These are phyloP conservation scores for Columba guinea DNA, from an alignment of 2,797 vertebrate genomes.

Conservation along the genomic window DNA sequence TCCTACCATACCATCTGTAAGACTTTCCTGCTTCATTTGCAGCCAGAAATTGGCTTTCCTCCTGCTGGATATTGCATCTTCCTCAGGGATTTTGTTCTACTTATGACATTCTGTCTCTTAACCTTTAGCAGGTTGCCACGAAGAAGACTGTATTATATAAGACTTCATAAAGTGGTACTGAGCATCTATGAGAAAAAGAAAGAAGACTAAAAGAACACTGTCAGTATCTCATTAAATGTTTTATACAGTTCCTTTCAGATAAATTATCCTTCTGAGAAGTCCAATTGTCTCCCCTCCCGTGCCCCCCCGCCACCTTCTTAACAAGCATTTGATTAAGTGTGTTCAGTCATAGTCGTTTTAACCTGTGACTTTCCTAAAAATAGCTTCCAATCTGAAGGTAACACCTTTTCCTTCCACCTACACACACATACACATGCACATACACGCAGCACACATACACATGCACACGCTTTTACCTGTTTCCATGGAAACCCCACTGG, in stretches of 20 bases:
- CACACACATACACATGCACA: neutral
- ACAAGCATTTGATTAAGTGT: constrained; percentile 21
- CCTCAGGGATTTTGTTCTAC: neutral
- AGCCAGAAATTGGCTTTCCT: neutral
- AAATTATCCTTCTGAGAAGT: neutral
- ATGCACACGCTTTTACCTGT: neutral
- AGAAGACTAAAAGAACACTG: neutral
- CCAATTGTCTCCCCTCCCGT: neutral
- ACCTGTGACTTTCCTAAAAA: constrained; percentile 64
- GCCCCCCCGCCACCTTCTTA: neutral
- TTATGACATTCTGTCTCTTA: neutral
- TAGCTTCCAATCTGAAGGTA: constrained; percentile 56
- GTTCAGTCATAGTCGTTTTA: neutral
- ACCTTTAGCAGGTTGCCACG: constrained; percentile 32
- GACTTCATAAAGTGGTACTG: neutral
- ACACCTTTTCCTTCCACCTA: constrained; percentile 22
- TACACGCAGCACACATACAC: neutral
- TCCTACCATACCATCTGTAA: neutral
- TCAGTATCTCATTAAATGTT: constrained; percentile 4
- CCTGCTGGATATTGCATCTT: neutral
- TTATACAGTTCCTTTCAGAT: neutral
- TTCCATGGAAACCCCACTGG: constrained; percentile 62
- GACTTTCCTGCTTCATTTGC: neutral
- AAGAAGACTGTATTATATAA: neutral
- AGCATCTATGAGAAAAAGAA: neutral